Percentiles rank a stretch among this genome's conserved stretches.
phyloP scores from a whole-genome alignment of 2,888 invertebrate genomes.

The Lasius fuliginosus region DNA sequence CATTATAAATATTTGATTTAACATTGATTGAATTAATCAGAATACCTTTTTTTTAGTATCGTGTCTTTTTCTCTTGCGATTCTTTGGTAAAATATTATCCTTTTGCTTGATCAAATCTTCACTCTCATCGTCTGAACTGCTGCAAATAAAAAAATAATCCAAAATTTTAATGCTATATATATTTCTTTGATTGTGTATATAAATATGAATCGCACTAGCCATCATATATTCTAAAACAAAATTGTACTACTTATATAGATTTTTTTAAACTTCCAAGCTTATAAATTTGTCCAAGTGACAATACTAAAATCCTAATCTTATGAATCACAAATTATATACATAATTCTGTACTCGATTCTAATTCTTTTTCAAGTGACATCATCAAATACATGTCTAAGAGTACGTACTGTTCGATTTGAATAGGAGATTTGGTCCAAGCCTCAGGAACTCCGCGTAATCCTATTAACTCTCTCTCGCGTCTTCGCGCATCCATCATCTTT shows the following conservation, averaged over 20 bases:
- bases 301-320: neutral
- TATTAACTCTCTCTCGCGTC: conserved; percentile 92
- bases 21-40: neutral
- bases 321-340: neutral
- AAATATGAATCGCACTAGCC: neutral
- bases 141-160: neutral
- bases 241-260: neutral
- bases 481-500: conserved; percentile 88
- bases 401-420: conserved; percentile 89
- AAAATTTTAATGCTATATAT: neutral
- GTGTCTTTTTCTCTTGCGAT: conserved; percentile 85
- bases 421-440: conserved; percentile 93
- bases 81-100: conserved; percentile 87
- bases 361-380: neutral
- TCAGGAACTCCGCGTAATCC: conserved; percentile 90
- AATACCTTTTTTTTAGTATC: conserved; percentile 86
- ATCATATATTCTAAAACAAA: neutral
- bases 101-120: conserved; percentile 84
- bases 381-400: neutral
- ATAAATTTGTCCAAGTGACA: neutral
- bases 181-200: neutral
- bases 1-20: neutral
- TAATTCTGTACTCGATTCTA: too few species aligned
- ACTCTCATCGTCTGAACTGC: conserved; percentile 85
- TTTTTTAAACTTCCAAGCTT: neutral